A percentile compares a stretch with the other conserved stretches of the same genome.
phyloP scores from a whole-genome alignment of 1,140 invertebrate genomes.

The Hestina assimilis region DNA sequence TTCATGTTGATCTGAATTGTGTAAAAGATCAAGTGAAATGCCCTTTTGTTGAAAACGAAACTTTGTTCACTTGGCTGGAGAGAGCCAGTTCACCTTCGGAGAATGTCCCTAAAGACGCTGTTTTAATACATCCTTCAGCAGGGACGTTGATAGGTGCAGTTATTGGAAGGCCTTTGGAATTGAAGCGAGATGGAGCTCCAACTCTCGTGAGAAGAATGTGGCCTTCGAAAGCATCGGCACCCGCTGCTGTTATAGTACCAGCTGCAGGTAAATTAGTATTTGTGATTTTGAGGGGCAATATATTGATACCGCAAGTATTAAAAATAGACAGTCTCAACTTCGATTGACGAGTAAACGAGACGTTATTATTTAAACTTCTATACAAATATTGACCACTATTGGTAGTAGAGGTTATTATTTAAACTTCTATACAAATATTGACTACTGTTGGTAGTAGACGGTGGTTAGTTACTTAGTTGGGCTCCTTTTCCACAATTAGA shows the following conservation, averaged over 20 bases:
- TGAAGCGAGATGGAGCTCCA: conserved; percentile 53
- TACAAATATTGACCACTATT: too few species aligned
- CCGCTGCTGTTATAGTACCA: conserved; percentile 60
- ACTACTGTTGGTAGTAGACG: too few species aligned
- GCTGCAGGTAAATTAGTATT: conserved; percentile 47
- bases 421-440: too few species aligned
- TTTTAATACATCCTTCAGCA: conserved; percentile 60
- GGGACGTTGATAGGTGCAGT: conserved; percentile 55
- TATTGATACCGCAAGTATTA: background rate
- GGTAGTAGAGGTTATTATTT: too few species aligned
- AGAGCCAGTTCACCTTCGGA: conserved; percentile 46
- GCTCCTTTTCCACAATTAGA: too few species aligned
- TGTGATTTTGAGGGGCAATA: background rate
- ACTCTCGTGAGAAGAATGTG: conserved; percentile 64
- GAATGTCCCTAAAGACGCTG: conserved; percentile 53
- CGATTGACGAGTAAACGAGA: too few species aligned
- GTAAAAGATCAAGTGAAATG: conserved; percentile 64
- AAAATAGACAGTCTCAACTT: background rate
- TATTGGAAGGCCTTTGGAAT: conserved; percentile 56
- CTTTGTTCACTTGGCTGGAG: conserved; percentile 58
- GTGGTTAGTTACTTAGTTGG: too few species aligned
- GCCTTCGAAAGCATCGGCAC: conserved; percentile 63
- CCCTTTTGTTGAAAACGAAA: conserved; percentile 53
- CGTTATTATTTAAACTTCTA: too few species aligned
- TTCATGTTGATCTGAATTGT: conserved; percentile 62